phyloP scores from a whole-genome alignment of 2,113 vertebrate species.

The Urocitellus parryii region DNA sequence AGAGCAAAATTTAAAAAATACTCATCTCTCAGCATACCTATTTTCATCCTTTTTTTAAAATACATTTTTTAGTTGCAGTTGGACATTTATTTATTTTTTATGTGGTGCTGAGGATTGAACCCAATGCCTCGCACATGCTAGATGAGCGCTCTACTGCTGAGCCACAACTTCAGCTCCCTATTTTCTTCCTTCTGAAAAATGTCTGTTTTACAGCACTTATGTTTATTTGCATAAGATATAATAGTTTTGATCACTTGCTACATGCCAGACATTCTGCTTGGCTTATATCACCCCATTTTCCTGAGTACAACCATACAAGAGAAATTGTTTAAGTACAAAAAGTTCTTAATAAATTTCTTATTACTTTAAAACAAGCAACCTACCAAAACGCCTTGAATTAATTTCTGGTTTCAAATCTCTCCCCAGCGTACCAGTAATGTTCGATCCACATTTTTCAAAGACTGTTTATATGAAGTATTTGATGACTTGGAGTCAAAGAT shows the following conservation, averaged over 20 bases:
- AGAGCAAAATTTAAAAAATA: too few species aligned
- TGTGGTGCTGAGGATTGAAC: too few species aligned
- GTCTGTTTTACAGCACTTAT: not conserved
- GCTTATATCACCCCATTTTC: not conserved
- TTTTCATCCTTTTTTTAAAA: too few species aligned
- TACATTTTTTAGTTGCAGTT: too few species aligned
- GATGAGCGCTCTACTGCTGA: too few species aligned
- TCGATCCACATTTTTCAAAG: conserved; percentile 97
- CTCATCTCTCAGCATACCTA: too few species aligned
- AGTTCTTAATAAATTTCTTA: not conserved
- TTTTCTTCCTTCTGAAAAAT: not conserved
- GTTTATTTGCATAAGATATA: not conserved
- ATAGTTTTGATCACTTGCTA: not conserved
- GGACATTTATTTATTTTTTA: too few species aligned
- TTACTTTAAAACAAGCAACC: not conserved
- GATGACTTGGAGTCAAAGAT: conserved; percentile 97
- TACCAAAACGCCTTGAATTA: not conserved
- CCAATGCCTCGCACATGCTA: too few species aligned
- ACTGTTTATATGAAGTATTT: conserved; percentile 98
- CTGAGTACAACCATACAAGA: not conserved
- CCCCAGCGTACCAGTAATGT: conserved; percentile 95
- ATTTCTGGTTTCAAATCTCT: conserved; percentile 66
- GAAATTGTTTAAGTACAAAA: conserved; percentile 54
- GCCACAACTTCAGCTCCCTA: too few species aligned
- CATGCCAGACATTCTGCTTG: not conserved